Conservation (phyloP, 2,888 invertebrate species). For the Drosophila aldrichi region DNA sequence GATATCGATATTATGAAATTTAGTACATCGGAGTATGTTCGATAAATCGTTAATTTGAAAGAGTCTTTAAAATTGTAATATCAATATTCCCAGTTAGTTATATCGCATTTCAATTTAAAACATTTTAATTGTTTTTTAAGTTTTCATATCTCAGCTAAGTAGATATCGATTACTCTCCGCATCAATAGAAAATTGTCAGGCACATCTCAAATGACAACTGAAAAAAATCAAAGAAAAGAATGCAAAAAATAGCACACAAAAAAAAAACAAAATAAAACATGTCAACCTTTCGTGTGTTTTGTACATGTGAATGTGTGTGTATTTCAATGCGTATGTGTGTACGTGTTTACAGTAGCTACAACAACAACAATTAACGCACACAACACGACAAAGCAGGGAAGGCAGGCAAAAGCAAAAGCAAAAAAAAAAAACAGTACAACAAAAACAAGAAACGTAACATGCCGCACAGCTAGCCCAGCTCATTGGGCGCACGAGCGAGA, state of each 20-base stretch:
- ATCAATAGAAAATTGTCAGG: conserved; percentile 15
- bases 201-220: conserved; percentile 24
- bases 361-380: conserved; percentile 56
- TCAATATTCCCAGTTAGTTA: too few relatives aligned
- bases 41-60: too few relatives aligned
- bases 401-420: conserved; percentile 8
- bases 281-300: conserved; percentile 38
- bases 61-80: too few relatives aligned
- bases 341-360: conserved; percentile 44
- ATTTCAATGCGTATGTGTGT: conserved; percentile 18
- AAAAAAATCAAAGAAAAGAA: conserved; percentile 44
- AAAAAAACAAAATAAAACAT: conserved; percentile 41
- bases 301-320: conserved; percentile 14
- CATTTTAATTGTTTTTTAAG: too few relatives aligned
- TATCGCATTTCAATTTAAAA: too few relatives aligned
- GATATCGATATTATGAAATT: neutral
- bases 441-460: conserved; percentile 33
- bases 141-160: neutral
- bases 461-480: conserved; percentile 46
- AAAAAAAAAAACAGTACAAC: conserved; percentile 18
- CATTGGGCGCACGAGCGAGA: conserved; percentile 68
- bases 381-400: conserved; percentile 42
- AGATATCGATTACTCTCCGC: neutral
- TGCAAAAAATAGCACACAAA: too few relatives aligned
- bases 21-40: neutral